These are phyloP conservation scores for Morus bassanus DNA, from an alignment of 2,797 vertebrate genomes.

Conservation along the genomic window DNA sequence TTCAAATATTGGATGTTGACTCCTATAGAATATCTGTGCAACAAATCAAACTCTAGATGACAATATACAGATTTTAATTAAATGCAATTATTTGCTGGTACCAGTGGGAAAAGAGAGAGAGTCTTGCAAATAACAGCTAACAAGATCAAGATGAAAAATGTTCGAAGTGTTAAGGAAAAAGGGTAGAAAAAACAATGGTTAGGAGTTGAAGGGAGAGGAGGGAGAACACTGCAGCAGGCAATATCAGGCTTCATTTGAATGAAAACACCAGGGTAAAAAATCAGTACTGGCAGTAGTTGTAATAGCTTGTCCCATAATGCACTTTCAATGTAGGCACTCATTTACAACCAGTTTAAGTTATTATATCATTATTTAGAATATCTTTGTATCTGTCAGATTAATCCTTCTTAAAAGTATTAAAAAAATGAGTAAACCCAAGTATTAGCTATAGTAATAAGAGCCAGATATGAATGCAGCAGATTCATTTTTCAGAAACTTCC, in stretches of 20 bases:
- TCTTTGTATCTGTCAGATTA: neutral
- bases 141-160: neutral
- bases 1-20: neutral
- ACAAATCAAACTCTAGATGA: neutral
- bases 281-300: neutral
- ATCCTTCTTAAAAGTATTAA: neutral
- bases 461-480: neutral
- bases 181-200: neutral
- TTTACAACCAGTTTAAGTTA: neutral
- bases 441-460: neutral
- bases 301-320: neutral
- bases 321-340: neutral
- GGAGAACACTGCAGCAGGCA: neutral
- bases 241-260: neutral
- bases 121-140: neutral
- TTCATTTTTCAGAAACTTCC: neutral
- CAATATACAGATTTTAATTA: neutral
- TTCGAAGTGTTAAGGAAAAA: neutral
- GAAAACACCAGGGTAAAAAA: neutral
- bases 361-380: neutral
- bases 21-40: neutral
- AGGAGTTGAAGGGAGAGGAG: neutral
- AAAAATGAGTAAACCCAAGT: neutral
- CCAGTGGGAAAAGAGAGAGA: neutral
- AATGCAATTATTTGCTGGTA: neutral